A percentile compares a stretch with the other conserved stretches of the same genome.
Evolutionary conservation across 2,888 invertebrate genomes (phyloP).

Genomic region (Cotesia congregata): DNA sequence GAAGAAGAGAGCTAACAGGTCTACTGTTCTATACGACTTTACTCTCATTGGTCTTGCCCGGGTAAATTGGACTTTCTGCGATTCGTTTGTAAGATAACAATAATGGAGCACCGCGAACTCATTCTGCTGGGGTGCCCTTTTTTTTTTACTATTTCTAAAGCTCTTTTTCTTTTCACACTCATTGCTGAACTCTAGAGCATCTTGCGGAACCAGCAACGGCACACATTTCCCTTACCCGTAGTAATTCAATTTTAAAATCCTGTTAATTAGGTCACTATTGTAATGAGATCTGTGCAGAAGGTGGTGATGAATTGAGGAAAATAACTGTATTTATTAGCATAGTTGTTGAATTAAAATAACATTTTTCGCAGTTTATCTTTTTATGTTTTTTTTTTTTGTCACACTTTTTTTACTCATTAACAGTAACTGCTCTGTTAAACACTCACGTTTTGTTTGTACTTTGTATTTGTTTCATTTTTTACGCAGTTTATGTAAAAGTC

Average conservation of each 20-base stretch:
- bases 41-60: neutral
- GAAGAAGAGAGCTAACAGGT: conserved; percentile 36
- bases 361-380: neutral
- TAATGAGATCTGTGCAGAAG: conserved; percentile 33
- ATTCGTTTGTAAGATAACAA: conserved; percentile 47
- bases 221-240: conserved; percentile 24
- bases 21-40: neutral
- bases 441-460: conserved; percentile 10
- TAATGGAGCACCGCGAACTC: conserved; percentile 42
- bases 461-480: neutral
- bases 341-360: neutral
- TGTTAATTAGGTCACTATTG: conserved; percentile 61
- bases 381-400: neutral
- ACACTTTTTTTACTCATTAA: neutral
- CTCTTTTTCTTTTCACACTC: conserved; percentile 34
- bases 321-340: conserved; percentile 34
- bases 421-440: neutral
- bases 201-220: neutral
- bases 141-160: conserved; percentile 13
- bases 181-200: conserved; percentile 37
- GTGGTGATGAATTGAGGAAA: conserved; percentile 46
- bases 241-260: conserved; percentile 66
- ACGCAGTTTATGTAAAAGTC: neutral
- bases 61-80: conserved; percentile 46
- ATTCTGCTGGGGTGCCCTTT: conserved; percentile 15